Percentiles rank a stretch among this genome's conserved stretches.
These are phyloP conservation scores for Speoplatyrhinus poulsoni DNA, from an alignment of 2,113 vertebrate species.

Conservation along the genomic window DNA sequence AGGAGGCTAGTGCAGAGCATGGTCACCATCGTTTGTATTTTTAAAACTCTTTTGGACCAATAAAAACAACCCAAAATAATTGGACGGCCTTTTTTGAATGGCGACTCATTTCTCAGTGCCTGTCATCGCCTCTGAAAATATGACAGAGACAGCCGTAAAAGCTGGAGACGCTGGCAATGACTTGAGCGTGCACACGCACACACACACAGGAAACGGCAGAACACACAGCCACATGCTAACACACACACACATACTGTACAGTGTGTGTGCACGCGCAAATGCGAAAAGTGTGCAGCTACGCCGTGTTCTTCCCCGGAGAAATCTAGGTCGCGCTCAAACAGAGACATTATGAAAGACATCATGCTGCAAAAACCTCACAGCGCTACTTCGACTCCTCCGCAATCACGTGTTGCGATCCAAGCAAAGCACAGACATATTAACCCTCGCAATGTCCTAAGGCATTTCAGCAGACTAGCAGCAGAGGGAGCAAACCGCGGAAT, in stretches of 20 bases:
- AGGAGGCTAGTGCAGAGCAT: constrained; percentile 50
- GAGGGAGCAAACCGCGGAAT: too few relatives aligned
- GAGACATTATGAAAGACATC: constrained; percentile 32
- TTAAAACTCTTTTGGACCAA: constrained; percentile 63
- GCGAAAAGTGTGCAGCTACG: constrained; percentile 46
- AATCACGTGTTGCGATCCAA: constrained; percentile 29
- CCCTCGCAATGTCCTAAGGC: too few relatives aligned
- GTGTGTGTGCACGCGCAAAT: constrained; percentile 15
- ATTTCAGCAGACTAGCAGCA: too few relatives aligned
- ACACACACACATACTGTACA: constrained; percentile 15
- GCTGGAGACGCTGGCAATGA: constrained; percentile 31
- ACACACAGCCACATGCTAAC: constrained; percentile 16
- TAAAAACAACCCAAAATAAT: constrained; percentile 68
- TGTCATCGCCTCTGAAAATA: constrained; percentile 66
- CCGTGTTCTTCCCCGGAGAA: constrained; percentile 46
- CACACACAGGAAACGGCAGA: constrained; percentile 7
- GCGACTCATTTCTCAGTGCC: constrained; percentile 41
- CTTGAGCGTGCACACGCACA: constrained; percentile 5
- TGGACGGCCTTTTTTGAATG: constrained; percentile 37
- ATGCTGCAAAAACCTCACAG: constrained; percentile 35
- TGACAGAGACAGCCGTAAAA: constrained; percentile 55
- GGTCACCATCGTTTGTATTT: constrained; percentile 66
- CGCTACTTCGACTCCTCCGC: constrained; percentile 15
- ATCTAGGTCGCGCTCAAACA: constrained; percentile 56
- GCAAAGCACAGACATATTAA: constrained; percentile 21